Base-by-base conservation (phyloP, 2,797 vertebrate genomes). In the Apogon hyalosoma region DNA sequence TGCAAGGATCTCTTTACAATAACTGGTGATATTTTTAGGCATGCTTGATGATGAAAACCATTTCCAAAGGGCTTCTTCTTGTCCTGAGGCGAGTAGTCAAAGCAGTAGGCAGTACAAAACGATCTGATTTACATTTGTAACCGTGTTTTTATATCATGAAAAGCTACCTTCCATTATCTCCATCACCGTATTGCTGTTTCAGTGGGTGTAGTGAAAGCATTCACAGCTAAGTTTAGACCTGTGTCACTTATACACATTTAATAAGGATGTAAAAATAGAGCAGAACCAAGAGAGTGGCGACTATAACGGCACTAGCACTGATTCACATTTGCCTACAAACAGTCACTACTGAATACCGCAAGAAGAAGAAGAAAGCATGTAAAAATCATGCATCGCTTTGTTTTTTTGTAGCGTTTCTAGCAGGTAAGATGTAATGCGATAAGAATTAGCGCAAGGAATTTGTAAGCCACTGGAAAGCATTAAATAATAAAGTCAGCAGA, bases 181-280 rank as follows among this genome's bases (percentile, higher is more conserved):
- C 33, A 10, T 36, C 33, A 8, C 33, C 9, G 9, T 36, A 9
- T 6, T 8, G 6, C 9, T 10, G 7, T 63, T 62, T 55, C 51
- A 42, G 18, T 50, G 14, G 3, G 1, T 55, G 46, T 45, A 54
- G 59, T 52, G 47, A 42, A 42, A 33, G 49, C 42, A 53, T 42
- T 70, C 28, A 73, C 54, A 73, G 62, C 57, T 42, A 57, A 55
- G 31, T 56, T 53, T 21, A 36, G 15, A 38, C 21, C n/a, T 60
- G 36, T 46, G 49, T 60, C 58, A 57, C 58, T 52, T 46, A 51
- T 47, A 28, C 53, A 73, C 65, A 53, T 75, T 80, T 82, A 7
- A 76, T 48, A 41, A 63, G 31, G 14, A 0, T 4, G 49, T 70
- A 48, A 69, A 83, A 78, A 63, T 78, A 73, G 47, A 65, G 38